Base-by-base conservation (phyloP, 1,140 invertebrate species). In the Teleogryllus occipitalis region DNA sequence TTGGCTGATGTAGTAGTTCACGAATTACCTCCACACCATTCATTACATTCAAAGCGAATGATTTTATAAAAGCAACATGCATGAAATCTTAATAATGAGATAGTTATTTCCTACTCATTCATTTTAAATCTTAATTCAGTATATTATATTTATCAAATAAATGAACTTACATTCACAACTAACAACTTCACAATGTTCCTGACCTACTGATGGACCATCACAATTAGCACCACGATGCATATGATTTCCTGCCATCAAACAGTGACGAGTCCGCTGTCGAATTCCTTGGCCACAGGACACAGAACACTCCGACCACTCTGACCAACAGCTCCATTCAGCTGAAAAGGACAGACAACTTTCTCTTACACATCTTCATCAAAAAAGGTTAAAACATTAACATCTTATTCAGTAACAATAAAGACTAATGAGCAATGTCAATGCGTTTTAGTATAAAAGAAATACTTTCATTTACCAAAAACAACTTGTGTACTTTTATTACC, bases 321-420 rank as follows among this genome's bases (percentile, higher is more conserved):
- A 89, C 94, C 96, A 97, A 82, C 93, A 94, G 14, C 93, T 91
- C 92, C 94, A 95, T 82, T 92, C 90, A 14, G 88, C 90, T 89
- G 80, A n/a, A 75, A 22, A 78, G 8, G n/a, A 74, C 7, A 39
- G 27, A 39, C 27, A 39, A 39, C 27, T 39, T 5, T 39, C 27
- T 39, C 27, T 39, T 39, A 39, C 27, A 39, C 5, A 5, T 39
- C 27, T 39, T 39, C 1, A 39, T 39, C n/a, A n/a, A n/a, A 39
- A 39, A 39, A 39, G 5, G 27, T 39, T 39, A 39, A 39, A 1
- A 39, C 27, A 39, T 39, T 39, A 39, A 39, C 5, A 39, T 39
- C 27, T 39, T 39, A 39, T 39, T 39, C 27, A 39, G 27, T 39
- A 39, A 1, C 27, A 39, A 39, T 39, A 39, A 5, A 39, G 27